Conservation (phyloP, 2,888 invertebrate genomes). For the Rhabditoides inermis region DNA sequence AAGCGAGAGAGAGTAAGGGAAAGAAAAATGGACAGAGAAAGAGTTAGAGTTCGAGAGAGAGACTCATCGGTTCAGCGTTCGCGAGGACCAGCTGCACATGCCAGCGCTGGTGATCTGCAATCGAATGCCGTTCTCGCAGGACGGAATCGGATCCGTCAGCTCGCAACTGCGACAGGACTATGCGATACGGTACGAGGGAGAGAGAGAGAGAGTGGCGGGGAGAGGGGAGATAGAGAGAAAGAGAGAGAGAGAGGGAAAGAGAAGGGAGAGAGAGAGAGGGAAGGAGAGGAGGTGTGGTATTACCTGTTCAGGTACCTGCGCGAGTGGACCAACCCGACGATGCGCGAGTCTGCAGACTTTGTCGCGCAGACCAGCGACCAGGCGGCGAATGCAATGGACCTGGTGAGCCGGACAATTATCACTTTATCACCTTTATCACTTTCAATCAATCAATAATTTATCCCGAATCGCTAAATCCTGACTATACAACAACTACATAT, state of each 20-base stretch:
- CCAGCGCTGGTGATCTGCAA: constrained; percentile 39
- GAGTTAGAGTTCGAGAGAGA: too few relatives aligned
- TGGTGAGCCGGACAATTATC: too few relatives aligned
- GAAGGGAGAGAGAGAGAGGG: too few relatives aligned
- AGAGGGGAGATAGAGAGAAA: background rate
- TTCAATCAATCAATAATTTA: too few relatives aligned
- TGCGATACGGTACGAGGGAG: constrained; percentile 10
- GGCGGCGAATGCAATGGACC: too few relatives aligned
- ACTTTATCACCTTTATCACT: too few relatives aligned
- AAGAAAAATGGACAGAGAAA: too few relatives aligned
- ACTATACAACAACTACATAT: too few relatives aligned
- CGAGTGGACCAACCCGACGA: constrained; percentile 32
- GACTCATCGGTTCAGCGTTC: constrained; percentile 24
- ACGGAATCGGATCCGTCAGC: constrained; percentile 26
- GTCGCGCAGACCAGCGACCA: too few relatives aligned
- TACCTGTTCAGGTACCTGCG: constrained; percentile 21
- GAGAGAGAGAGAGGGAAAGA: background rate
- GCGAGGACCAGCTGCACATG: constrained; percentile 21
- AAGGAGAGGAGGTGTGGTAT: too few relatives aligned
- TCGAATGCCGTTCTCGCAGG: constrained; percentile 29
- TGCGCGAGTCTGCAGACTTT: constrained; percentile 25
- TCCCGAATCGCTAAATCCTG: too few relatives aligned
- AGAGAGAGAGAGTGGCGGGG: background rate
- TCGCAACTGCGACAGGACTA: constrained; percentile 21
- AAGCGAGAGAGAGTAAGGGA: too few relatives aligned